Evolutionary conservation across 2,888 invertebrate genomes (phyloP), one percentile per base, ranked within the genome.

Genomic region (Apantesis nais): DNA sequence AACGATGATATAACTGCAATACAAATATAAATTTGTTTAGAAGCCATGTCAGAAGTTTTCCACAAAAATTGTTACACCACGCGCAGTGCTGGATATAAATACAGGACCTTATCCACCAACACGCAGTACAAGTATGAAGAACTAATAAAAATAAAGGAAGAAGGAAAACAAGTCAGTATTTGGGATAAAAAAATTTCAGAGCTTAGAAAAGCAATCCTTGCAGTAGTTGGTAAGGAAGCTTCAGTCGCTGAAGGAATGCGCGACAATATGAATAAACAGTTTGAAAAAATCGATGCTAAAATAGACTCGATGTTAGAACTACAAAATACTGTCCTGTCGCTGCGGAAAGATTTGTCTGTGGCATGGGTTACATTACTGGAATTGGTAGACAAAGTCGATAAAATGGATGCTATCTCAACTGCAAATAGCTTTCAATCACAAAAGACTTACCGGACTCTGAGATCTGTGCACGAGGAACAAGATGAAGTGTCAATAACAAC

Each of bases 81-180:
- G 0, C 88, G 93, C 0, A 91, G 89, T 67, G 75, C 90, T 2
- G 93, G 93, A 3, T 93, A 94, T 77, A 93, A 94, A 69, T 93
- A 92, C 72, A 87, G 93, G 2, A 93, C 92, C 2, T 78, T 92
- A 5, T 90, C 93, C 3, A 93, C 93, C 0, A 93, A 93, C 70
- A 94, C 93, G 80, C 65, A 81, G 77, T 14, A 77, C 87, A 58
- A 52, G 37, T 65, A 34, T 65, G 66, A 41, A 29, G 39, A 58
- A 7, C n/a, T 66, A 58, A 29, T 58, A 19, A 66, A 39, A 58
- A n/a, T 66, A 52, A 66, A 66, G 16, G 25, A 19, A 61, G 82
- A 88, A 48, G 80, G 70, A 66, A 75, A 74, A 11, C 88, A 89
- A 66, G 90, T 89, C 34, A 80, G 72, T 52, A 79, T 77, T 9